phyloP scores from a whole-genome alignment of 2,797 vertebrate species.

The Myotis myotis region DNA sequence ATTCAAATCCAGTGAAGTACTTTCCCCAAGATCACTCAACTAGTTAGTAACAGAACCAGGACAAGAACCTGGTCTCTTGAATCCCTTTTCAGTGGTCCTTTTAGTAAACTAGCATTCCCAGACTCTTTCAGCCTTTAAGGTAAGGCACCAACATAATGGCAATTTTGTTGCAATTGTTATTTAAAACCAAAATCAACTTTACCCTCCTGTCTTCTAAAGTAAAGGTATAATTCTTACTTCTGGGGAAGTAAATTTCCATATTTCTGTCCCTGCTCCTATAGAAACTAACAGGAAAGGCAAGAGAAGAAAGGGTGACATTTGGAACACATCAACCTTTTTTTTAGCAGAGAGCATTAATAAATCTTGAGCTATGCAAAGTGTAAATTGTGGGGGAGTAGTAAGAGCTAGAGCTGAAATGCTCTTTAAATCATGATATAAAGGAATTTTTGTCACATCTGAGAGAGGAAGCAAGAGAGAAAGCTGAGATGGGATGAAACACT shows the following conservation, averaged over 20 bases:
- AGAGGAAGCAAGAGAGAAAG: background rate
- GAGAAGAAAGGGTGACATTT: background rate
- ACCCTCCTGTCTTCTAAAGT: background rate
- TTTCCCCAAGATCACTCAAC: background rate
- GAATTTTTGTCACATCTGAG: background rate
- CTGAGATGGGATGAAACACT: background rate
- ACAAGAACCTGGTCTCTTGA: background rate
- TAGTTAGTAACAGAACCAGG: background rate
- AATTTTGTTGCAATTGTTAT: background rate
- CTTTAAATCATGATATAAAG: slow-evolving; percentile 23
- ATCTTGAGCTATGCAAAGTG: slow-evolving; percentile 18
- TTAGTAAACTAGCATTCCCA: background rate
- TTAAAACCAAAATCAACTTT: slow-evolving; percentile 3
- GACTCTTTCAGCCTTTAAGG: background rate
- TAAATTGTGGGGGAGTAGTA: background rate
- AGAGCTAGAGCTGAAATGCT: slow-evolving; percentile 32
- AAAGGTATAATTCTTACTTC: background rate
- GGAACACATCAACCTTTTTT: slow-evolving; percentile 10
- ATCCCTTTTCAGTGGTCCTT: background rate
- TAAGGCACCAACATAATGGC: background rate
- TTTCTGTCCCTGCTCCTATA: background rate
- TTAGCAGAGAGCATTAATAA: slow-evolving; percentile 41
- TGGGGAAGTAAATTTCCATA: background rate
- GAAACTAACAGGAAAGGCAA: background rate
- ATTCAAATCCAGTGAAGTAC: background rate